Base-by-base conservation (phyloP, 2,113 vertebrate species). In the Pollachius pollachius region DNA sequence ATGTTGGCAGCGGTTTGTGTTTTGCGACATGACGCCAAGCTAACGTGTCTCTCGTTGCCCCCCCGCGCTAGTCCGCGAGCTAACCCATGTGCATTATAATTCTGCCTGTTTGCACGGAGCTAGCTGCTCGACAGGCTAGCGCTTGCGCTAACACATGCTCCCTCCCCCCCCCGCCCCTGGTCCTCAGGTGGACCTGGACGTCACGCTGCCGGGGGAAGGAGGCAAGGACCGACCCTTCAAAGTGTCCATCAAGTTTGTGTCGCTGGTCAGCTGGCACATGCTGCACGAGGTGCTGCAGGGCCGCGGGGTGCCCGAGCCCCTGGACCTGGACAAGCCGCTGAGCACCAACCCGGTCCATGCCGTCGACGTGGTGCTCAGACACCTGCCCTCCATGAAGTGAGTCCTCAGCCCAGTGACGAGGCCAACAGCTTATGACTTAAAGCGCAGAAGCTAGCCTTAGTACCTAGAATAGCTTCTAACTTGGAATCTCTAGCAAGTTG, bases 331-430 rank as follows among this genome's bases (percentile, higher is more conserved):
- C 88, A 97, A 98, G 87, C 96, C 96, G 57, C 92, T 98, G 92
- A 97, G 96, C 94, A 98, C 96, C 88, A 98, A 98, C 86, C 96
- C 97, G 23, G 96, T 98, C 72, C 96, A 99, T 68, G 97, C 97
- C 6, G 96, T 99, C 67, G 97, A 99, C 79, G 97, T 99, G 70
- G 96, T 99, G 81, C 94, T 98, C 73, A 91, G 96, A 87, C 96
- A 99, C 91, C 93, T 99, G 72, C 97, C 97, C 82, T 99, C 96
- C 89, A 99, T 99, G 97, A 97, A 95, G 97, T 98, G 89, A 91
- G 95, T 86, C 9, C 4, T 8, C 4, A 19, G 19, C 60, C 15
- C 12, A 4, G 30, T 34, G 4, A 6, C 6, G 23, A 3, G 30
- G 3, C 30, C 4, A 0, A 34, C 4, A 4, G 30, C 30, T 34